phyloP scores from a whole-genome alignment of 1,140 invertebrate genomes.

The Drosophila pandora region DNA sequence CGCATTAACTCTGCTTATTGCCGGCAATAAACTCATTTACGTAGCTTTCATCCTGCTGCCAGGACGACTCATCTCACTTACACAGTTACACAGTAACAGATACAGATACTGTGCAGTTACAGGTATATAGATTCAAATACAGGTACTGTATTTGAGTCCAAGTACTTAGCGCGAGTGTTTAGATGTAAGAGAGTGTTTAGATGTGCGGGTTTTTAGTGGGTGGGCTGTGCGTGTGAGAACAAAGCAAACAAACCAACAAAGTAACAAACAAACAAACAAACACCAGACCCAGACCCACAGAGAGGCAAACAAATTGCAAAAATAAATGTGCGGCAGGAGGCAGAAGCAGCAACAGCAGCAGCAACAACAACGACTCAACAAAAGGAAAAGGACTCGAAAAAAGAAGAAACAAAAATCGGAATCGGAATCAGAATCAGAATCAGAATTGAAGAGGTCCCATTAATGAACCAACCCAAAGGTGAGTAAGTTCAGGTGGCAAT shows the following conservation, averaged over 20 bases:
- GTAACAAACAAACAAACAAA: constrained; percentile 26
- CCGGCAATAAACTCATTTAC: constrained; percentile 55
- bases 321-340: constrained; percentile 65
- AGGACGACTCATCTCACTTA: constrained; percentile 20
- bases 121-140: constrained; percentile 4
- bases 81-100: constrained; percentile 7
- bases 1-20: constrained; percentile 49
- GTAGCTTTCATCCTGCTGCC: constrained; percentile 23
- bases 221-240: constrained; percentile 16
- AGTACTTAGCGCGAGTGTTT: constrained; percentile 39
- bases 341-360: constrained; percentile 39
- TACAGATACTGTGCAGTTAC: constrained; percentile 4
- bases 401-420: constrained; percentile 53
- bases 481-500: constrained; percentile 39
- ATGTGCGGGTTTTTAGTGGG: neutral
- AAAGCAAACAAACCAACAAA: constrained; percentile 29
- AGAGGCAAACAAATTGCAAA: constrained; percentile 56
- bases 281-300: constrained; percentile 23
- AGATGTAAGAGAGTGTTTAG: constrained; percentile 6
- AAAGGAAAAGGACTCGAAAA: constrained; percentile 63
- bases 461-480: constrained; percentile 54
- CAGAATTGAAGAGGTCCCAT: constrained; percentile 46
- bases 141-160: constrained; percentile 19
- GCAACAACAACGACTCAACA: constrained; percentile 52
- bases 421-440: constrained; percentile 27